Evolutionary conservation across 2,113 vertebrate genomes (phyloP).

Genomic region (Pantherophis guttatus): DNA sequence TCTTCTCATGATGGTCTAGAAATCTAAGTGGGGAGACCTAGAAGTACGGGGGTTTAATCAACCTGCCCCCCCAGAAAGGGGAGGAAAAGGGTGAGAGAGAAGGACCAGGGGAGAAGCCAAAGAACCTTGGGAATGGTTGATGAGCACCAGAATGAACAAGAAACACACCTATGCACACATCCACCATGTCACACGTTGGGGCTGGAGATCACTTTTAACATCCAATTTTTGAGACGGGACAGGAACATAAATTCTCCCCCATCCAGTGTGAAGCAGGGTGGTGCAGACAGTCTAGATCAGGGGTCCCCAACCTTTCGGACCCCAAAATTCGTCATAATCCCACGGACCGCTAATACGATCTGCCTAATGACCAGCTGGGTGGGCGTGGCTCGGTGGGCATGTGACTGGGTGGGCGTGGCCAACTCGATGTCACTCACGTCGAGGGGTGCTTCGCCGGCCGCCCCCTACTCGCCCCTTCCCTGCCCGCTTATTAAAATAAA

Average conservation of each 20-base stretch:
- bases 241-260: not conserved
- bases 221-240: not conserved
- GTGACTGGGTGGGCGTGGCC: too few species aligned
- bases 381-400: too few species aligned
- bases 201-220: not conserved
- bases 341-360: too few species aligned
- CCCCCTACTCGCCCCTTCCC: too few species aligned
- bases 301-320: too few species aligned
- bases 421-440: too few species aligned
- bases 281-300: too few species aligned
- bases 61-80: not conserved
- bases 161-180: too few species aligned
- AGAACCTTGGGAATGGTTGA: not conserved
- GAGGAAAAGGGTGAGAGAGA: not conserved
- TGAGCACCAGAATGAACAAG: not conserved
- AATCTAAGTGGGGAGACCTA: not conserved
- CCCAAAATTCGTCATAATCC: too few species aligned
- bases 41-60: not conserved
- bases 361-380: too few species aligned
- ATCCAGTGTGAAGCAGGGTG: not conserved
- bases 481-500: too few species aligned
- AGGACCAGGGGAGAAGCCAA: not conserved
- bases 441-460: too few species aligned
- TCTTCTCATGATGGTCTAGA: not conserved
- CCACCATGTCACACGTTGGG: not conserved